Percentiles rank a stretch among this genome's conserved stretches.
Conservation (phyloP, 2,888 invertebrate species). For the Ommatoiulus sabulosus region DNA sequence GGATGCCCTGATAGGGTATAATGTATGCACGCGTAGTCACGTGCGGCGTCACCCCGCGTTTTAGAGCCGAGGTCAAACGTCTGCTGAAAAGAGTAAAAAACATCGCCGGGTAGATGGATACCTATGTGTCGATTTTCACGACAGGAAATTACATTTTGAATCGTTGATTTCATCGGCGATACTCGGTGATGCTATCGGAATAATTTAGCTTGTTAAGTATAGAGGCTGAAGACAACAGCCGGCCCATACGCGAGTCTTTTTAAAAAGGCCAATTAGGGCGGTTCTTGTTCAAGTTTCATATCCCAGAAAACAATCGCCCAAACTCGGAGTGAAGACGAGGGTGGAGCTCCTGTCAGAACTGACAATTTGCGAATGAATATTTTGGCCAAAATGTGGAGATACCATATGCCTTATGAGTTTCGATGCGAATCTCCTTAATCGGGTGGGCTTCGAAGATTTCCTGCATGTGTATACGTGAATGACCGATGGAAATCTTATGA, state of each 20-base stretch:
- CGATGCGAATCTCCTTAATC: constrained; percentile 13
- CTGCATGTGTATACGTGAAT: background rate
- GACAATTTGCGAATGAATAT: constrained; percentile 28
- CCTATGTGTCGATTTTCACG: constrained; percentile 34
- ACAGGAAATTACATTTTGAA: constrained; percentile 54
- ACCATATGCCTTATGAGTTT: constrained; percentile 16
- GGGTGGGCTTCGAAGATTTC: background rate
- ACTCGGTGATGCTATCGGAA: constrained; percentile 21
- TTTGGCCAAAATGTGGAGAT: background rate
- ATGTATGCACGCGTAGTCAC: constrained; percentile 24
- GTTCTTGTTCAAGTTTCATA: constrained; percentile 13
- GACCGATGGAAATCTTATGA: background rate
- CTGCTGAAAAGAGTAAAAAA: background rate
- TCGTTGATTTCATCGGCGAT: constrained; percentile 47
- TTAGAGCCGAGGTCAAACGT: background rate
- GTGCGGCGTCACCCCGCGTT: background rate
- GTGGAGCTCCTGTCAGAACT: constrained; percentile 17
- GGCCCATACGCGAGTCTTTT: background rate
- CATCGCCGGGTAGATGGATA: background rate
- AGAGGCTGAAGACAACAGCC: background rate
- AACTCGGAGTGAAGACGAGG: constrained; percentile 11
- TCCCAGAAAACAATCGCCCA: constrained; percentile 29
- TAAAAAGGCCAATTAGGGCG: constrained; percentile 23
- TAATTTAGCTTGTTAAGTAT: constrained; percentile 39
- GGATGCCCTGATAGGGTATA: background rate